Evolutionary conservation across 2,113 vertebrate species (phyloP), one percentile per base, ranked within the genome.

Genomic region (Lophotis ruficrista): DNA sequence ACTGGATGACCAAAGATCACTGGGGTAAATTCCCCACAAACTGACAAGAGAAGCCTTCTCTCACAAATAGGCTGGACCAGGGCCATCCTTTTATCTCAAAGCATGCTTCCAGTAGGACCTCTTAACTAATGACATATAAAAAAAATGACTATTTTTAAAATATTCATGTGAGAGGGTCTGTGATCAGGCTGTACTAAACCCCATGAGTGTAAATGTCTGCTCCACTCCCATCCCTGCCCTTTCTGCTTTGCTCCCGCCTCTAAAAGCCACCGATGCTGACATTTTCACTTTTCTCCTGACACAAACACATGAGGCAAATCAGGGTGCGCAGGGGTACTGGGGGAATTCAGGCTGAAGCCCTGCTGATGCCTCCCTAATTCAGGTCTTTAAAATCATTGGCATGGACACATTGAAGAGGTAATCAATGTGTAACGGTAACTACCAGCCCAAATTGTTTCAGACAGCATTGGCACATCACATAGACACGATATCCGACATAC

Each of bases 371-470:
- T 70, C 4, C 54, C 17, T 53, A 37, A 65, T 24, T 27, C 62
- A 60, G 54, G 11, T 15, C n/a, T 71, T 69, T 7, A 45, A 89
- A 77, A 57, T 8, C 53, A 41, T 24, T 48, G 4, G 4, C 5
- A 1, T 1, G 12, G 50, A 48, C 12, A 5, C 41, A 2, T 3
- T 30, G 37, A 60, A 30, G 70, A 48, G 50, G 16, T 6, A 1
- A 2, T 80, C 17, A 2, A 21, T 0, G 18, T 21, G 22, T 30
- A 38, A 69, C 2, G 14, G 14, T 8, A 30, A 19, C 30, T 5
- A 50, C 2, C 41, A 38, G 41, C 61, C 47, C 38, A 43, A 14
- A 23, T 2, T 43, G 3, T 15, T n/a, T n/a, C 73, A 45, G 68
- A 62, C 37, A 66, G 50, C 33, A 1, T 19, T 37, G 64, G 48